Evolutionary conservation across 1,140 invertebrate species (phyloP).

Genomic region (Papilio machaon): DNA sequence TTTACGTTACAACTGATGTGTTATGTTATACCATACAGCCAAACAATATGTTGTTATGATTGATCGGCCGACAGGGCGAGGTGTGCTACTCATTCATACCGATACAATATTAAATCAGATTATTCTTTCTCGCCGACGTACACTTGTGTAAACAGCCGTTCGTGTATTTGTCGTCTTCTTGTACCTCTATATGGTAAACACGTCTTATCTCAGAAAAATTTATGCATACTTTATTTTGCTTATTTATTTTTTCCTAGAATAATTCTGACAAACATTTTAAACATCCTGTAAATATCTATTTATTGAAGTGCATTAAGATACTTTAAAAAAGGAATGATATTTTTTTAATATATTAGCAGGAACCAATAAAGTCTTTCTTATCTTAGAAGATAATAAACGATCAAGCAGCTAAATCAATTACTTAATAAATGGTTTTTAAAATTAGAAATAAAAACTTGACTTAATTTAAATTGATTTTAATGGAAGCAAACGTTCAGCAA

Average conservation of each 20-base stretch:
- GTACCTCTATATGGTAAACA: not conserved
- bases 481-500: too few species aligned
- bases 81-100: conserved; percentile 39
- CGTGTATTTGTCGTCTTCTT: not conserved
- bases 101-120: conserved; percentile 60
- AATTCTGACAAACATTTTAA: too few species aligned
- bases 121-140: conserved; percentile 33
- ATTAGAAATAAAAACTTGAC: too few species aligned
- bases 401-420: too few species aligned
- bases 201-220: not conserved
- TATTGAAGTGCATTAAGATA: too few species aligned
- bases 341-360: too few species aligned
- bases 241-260: not conserved
- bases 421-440: too few species aligned
- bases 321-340: too few species aligned
- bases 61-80: conserved; percentile 54
- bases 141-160: not conserved
- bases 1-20: conserved; percentile 65
- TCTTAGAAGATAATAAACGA: too few species aligned
- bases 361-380: too few species aligned
- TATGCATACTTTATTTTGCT: not conserved
- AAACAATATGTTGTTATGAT: conserved; percentile 75
- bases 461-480: too few species aligned
- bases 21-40: conserved; percentile 58
- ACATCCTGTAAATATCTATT: too few species aligned